A percentile compares a stretch with the other conserved stretches of the same genome.
phyloP scores from a whole-genome alignment of 2,113 vertebrate species.

The Xenopus laevis region DNA sequence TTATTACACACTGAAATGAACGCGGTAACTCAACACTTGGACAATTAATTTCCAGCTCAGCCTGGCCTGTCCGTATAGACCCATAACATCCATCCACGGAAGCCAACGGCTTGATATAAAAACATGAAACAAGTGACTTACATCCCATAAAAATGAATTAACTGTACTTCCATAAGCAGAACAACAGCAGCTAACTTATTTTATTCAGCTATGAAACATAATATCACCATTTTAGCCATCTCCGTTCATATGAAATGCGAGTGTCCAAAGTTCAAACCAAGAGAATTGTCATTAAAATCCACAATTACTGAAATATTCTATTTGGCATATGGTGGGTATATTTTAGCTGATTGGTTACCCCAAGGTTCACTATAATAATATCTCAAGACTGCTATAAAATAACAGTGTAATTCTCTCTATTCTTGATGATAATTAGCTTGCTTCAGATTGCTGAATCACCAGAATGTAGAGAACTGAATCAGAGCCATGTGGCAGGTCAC shows the following conservation, averaged over 20 bases:
- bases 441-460: constrained; percentile 17
- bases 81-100: no score
- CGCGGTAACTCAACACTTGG: no score
- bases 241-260: constrained; percentile 1
- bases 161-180: background rate
- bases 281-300: background rate
- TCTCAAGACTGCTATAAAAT: background rate
- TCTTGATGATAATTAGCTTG: constrained; percentile 10
- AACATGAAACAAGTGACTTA: no score
- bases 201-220: background rate
- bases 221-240: background rate
- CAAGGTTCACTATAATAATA: constrained; percentile 24
- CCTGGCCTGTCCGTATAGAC: no score
- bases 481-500: constrained; percentile 18
- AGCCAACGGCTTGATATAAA: no score
- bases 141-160: no score
- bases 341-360: constrained; percentile 15
- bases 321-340: constrained; percentile 7
- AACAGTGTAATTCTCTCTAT: constrained; percentile 20
- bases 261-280: constrained; percentile 5
- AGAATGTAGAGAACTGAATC: constrained; percentile 14
- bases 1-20: no score
- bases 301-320: constrained; percentile 2
- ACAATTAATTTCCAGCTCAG: no score
- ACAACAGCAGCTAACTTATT: background rate